These are phyloP conservation scores for Labroides dimidiatus DNA, from an alignment of 2,797 vertebrate species.

Conservation along the genomic window DNA sequence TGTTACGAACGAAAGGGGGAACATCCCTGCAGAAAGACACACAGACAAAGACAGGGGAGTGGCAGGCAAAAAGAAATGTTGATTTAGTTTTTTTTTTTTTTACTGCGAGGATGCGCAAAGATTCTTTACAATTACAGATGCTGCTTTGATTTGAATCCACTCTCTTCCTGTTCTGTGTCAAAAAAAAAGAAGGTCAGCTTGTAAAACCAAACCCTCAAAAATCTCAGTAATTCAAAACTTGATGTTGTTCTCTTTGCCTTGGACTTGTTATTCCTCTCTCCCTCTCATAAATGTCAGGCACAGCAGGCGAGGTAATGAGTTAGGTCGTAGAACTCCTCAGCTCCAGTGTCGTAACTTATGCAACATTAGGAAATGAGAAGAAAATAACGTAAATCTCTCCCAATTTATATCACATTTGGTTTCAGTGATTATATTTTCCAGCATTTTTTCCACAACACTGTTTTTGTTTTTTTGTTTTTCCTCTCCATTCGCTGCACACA, in stretches of 20 bases:
- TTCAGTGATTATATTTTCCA: constrained; percentile 14
- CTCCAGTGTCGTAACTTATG: constrained; percentile 19
- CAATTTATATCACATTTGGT: constrained; percentile 1
- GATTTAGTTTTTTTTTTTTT: not conserved
- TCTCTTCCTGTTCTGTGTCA: constrained; percentile 18
- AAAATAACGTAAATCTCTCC: constrained; percentile 25
- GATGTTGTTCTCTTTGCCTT: constrained; percentile 1
- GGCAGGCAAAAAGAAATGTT: constrained; percentile 1
- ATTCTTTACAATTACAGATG: constrained; percentile 14
- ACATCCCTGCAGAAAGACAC: constrained; percentile 62
- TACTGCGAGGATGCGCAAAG: constrained; percentile 11
- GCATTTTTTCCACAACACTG: constrained; percentile 11
- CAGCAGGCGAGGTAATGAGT: constrained; percentile 25
- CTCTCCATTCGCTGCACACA: too few species aligned
- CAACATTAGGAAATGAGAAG: not conserved
- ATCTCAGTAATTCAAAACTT: constrained; percentile 16
- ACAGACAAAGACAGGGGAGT: constrained; percentile 9
- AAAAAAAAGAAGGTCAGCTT: constrained; percentile 21
- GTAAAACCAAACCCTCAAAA: constrained; percentile 24
- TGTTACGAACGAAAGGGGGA: constrained; percentile 71
- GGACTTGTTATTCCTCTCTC: constrained; percentile 19
- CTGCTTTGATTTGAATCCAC: constrained; percentile 1
- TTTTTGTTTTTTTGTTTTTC: constrained; percentile 10
- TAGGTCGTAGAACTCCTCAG: constrained; percentile 6
- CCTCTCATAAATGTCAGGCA: constrained; percentile 27